phyloP scores from a whole-genome alignment of 2,113 vertebrate genomes.

The Galemys pyrenaicus region DNA sequence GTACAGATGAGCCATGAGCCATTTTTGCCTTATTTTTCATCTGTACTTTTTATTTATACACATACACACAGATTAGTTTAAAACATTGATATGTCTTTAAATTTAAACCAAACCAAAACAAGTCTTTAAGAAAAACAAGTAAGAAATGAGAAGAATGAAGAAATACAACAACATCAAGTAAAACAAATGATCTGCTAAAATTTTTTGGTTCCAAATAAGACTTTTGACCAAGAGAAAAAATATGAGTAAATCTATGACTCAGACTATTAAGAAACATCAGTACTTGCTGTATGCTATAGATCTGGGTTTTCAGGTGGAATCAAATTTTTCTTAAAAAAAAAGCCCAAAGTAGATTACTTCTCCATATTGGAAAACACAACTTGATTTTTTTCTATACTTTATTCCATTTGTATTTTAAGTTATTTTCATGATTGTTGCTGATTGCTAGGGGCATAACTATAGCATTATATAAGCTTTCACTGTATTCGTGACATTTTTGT shows the following conservation, averaged over 20 bases:
- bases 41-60: not conserved
- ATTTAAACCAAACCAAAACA: not conserved
- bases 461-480: slow-evolving; percentile 53
- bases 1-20: not conserved
- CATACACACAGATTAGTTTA: not conserved
- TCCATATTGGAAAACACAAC: not conserved
- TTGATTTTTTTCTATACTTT: slow-evolving; percentile 37
- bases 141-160: not conserved
- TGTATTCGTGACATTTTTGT: slow-evolving; percentile 26
- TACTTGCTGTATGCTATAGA: not conserved
- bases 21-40: not conserved
- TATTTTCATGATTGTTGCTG: slow-evolving; percentile 44
- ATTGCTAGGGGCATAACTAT: slow-evolving; percentile 25
- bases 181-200: not conserved
- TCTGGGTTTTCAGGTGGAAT: not conserved
- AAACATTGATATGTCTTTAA: not conserved
- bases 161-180: not conserved
- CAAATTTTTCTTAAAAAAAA: not conserved
- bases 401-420: slow-evolving; percentile 54
- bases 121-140: not conserved
- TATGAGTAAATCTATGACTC: not conserved
- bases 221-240: not conserved
- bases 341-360: not conserved
- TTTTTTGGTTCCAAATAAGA: not conserved
- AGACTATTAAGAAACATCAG: not conserved